Evolutionary conservation across 2,797 vertebrate species (phyloP).

Genomic region (Myotis findleyi): DNA sequence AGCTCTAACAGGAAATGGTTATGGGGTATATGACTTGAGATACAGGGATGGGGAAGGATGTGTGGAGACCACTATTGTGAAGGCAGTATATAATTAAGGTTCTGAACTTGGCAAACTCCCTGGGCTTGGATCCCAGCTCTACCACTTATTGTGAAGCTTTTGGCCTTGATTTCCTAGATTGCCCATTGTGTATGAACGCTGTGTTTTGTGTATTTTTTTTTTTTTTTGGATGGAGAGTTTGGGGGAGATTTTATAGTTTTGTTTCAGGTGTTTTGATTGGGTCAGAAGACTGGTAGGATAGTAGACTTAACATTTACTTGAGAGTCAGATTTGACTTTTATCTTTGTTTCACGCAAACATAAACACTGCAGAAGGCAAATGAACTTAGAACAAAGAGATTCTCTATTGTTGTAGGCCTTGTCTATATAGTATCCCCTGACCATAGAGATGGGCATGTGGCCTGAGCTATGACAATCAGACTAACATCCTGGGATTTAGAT

Average conservation of each 20-base stretch:
- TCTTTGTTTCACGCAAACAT: slow-evolving; percentile 8
- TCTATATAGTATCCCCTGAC: background rate
- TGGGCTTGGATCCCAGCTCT: background rate
- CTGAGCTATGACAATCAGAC: background rate
- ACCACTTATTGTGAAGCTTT: background rate
- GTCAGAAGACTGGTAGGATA: background rate
- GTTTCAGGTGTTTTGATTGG: background rate
- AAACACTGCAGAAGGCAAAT: background rate
- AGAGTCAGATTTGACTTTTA: slow-evolving; percentile 28
- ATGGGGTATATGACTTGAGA: background rate
- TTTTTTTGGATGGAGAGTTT: background rate
- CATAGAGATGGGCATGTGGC: background rate
- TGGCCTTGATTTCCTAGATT: background rate
- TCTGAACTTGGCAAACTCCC: background rate
- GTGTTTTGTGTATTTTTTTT: background rate
- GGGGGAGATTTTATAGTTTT: background rate
- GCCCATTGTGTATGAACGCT: background rate
- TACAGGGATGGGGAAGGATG: background rate
- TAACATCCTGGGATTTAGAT: background rate
- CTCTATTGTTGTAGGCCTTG: background rate
- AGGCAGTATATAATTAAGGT: background rate
- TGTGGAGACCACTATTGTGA: background rate
- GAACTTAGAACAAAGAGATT: background rate
- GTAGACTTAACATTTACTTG: background rate
- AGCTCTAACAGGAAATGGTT: background rate